Conservation (phyloP, 2,113 vertebrate species). For the Balaeniceps rex region DNA sequence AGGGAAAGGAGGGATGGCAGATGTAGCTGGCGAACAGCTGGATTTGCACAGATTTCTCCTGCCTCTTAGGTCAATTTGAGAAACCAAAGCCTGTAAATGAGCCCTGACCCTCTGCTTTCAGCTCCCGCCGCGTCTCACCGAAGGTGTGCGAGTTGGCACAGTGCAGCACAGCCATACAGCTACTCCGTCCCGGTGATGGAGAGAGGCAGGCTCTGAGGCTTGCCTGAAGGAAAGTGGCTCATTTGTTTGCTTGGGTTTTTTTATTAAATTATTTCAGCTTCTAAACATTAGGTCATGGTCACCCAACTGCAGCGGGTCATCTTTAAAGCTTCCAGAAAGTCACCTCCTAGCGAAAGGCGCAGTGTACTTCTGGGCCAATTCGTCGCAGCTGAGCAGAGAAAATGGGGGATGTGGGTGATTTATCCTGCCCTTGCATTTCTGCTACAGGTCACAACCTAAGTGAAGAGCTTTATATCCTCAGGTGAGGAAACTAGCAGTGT, state of each 20-base stretch:
- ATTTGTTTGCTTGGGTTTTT: not conserved
- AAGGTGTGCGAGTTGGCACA: not conserved
- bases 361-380: not conserved
- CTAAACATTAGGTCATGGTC: not conserved
- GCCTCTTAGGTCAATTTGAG: not conserved
- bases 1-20: not conserved
- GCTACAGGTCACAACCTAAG: not conserved
- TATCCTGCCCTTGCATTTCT: not conserved
- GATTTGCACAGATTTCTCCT: not conserved
- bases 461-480: not conserved
- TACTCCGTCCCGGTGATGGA: accelerated
- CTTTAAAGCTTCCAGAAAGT: not conserved
- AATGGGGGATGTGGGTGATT: not conserved
- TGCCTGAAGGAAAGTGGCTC: not conserved
- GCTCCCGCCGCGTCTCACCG: accelerated
- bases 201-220: not conserved
- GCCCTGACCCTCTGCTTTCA: not conserved
- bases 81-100: not conserved
- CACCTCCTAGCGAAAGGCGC: not conserved
- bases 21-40: not conserved
- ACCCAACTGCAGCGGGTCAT: accelerated
- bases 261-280: not conserved
- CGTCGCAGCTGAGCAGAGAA: not conserved
- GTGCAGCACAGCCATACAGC: not conserved
- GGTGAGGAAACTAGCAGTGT: no score